These are phyloP conservation scores for Elysia crispata DNA, from an alignment of 2,888 invertebrate species.

Conservation along the genomic window DNA sequence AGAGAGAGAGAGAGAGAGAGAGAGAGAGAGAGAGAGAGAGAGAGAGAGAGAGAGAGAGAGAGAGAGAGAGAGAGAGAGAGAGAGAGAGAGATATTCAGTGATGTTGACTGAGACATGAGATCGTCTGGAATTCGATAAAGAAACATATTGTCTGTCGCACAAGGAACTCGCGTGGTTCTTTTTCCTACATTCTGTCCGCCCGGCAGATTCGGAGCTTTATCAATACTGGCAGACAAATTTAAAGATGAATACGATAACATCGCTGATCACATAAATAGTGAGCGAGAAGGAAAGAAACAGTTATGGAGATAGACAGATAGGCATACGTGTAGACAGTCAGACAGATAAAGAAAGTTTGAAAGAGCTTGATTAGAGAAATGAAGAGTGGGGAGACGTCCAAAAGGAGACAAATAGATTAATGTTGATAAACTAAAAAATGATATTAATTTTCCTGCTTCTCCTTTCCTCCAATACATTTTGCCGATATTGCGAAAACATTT, in stretches of 20 bases:
- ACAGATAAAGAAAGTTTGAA: slow-evolving; percentile 19
- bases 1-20: slow-evolving; percentile 32
- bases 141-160: neutral
- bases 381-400: neutral
- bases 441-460: neutral
- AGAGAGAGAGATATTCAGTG: slow-evolving; percentile 24
- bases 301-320: neutral
- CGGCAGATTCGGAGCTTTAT: no score
- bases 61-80: slow-evolving; percentile 12
- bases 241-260: no score
- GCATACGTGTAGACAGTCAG: slow-evolving; percentile 2
- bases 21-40: neutral
- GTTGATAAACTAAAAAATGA: neutral
- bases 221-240: no score
- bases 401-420: neutral
- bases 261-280: neutral
- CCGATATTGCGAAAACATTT: no score
- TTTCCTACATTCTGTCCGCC: no score
- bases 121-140: neutral
- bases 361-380: neutral
- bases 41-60: neutral
- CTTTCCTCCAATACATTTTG: no score
- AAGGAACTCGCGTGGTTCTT: no score
- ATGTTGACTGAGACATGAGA: slow-evolving; percentile 12
- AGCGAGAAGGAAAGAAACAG: slow-evolving; percentile 13